Base-by-base conservation (phyloP, 2,888 invertebrate genomes). In the Nymphalis urticae region DNA sequence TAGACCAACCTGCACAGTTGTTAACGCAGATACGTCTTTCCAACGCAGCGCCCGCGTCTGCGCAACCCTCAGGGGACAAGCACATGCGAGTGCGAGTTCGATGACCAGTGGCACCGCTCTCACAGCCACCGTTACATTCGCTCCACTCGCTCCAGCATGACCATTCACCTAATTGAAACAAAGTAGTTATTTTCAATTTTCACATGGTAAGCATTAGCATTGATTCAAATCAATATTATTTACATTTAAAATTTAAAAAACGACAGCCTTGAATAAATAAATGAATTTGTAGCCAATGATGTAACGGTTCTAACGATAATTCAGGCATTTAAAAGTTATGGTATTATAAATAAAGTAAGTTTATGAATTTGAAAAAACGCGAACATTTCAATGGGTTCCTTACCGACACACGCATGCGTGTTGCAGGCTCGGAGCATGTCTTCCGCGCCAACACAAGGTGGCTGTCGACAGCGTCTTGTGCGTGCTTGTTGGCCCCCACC, bases 141-240 rank as follows among this genome's bases (percentile, higher is more conserved):
- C 96, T 95, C 96, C 97, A 97, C 61, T 97, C 97, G 0, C 95
- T 95, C 97, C 97, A 98, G 77, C 97, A 97, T 3, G 96, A 94
- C 97, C 97, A 97, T 79, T 95, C 95, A 48, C 95, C 95, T 94
- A 79, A 0, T 70, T 19, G 9, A 19, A 51, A 51, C 8, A n/a
- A 2, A 48, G 8, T 7, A 17, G 21, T 21, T 21, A 21, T 21
- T 21, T 21, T 21, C 2, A 21, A 21, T 21, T n/a, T n/a, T n/a
- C n/a, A n/a, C n/a, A n/a, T 21, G 21, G 21, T 21, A 21, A 21
- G 21, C 21, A 21, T 21, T 21, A 21, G 21, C 21, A 21, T 21
- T 21, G 21, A 21, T 21, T 21, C 21, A 21, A 21, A 21, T 21
- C 21, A 21, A 21, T 21, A 21, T 21, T 21, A 21, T 21, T 21